Percentiles rank a stretch among this genome's conserved stretches.
phyloP scores from a whole-genome alignment of 2,888 invertebrate species.

The Parapristionchus giblindavisi region DNA sequence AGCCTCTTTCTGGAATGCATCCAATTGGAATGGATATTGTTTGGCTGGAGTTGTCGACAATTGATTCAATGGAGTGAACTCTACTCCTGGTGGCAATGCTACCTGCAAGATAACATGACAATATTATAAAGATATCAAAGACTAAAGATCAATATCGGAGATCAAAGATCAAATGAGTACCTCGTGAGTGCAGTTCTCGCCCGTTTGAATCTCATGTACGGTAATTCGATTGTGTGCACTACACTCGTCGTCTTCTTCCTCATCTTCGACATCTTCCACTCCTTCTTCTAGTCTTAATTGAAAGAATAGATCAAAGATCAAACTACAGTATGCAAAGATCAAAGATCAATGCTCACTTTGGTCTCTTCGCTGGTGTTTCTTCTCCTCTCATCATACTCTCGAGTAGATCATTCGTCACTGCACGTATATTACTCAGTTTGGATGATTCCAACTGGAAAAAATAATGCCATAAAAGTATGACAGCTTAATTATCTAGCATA shows the following conservation, averaged over 20 bases:
- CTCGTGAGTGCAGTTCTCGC: constrained; percentile 93
- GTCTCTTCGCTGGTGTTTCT: background rate
- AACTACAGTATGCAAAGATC: background rate
- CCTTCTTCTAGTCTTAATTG: background rate
- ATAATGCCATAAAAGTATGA: background rate
- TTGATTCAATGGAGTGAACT: constrained; percentile 77
- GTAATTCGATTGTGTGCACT: constrained; percentile 77
- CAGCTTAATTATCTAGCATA: no score
- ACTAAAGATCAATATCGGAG: background rate
- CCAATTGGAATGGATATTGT: constrained; percentile 90
- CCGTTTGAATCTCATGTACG: constrained; percentile 87
- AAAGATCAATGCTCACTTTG: background rate
- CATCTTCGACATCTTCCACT: background rate
- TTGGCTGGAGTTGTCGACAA: constrained; percentile 83
- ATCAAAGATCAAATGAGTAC: constrained; percentile 73
- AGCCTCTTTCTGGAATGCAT: constrained; percentile 88
- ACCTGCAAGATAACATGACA: constrained; percentile 67
- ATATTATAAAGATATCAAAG: background rate
- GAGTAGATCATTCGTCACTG: background rate
- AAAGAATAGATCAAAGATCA: background rate
- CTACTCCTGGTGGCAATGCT: constrained; percentile 87
- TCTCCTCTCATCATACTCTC: constrained; percentile 28
- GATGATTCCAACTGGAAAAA: constrained; percentile 1
- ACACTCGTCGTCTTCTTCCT: constrained; percentile 17
- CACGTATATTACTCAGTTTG: background rate